A percentile compares a stretch with the other conserved stretches of the same genome.
Evolutionary conservation across 1,140 invertebrate genomes (phyloP).

Genomic region (Drosophila nebulosa): DNA sequence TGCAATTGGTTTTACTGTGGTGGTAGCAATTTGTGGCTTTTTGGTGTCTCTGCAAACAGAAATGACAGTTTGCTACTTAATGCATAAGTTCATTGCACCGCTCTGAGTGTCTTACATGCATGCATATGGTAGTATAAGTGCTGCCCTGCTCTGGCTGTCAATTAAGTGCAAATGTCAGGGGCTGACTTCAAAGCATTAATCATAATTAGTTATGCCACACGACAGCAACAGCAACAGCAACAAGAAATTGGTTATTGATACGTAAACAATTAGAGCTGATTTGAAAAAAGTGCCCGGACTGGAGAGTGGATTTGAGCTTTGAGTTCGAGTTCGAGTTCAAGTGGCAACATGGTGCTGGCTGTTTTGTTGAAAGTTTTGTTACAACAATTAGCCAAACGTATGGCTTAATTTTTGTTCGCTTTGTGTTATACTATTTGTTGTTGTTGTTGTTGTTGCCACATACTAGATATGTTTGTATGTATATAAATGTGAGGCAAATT

Average conservation of each 20-base stretch:
- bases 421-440: too few species aligned
- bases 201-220: conserved; percentile 77
- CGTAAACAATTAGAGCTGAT: conserved; percentile 74
- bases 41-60: conserved; percentile 3
- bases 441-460: conserved; percentile 23
- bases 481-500: conserved; percentile 60
- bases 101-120: background rate
- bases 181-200: conserved; percentile 65
- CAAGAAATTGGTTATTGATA: conserved; percentile 57
- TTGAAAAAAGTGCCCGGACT: conserved; percentile 48
- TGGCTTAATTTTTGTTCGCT: conserved; percentile 12
- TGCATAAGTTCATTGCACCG: conserved; percentile 56
- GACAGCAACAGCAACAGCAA: conserved; percentile 38
- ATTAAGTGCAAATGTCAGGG: conserved; percentile 73
- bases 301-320: background rate
- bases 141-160: conserved; percentile 48
- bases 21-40: background rate
- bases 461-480: background rate
- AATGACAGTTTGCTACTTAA: conserved; percentile 17
- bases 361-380: conserved; percentile 65
- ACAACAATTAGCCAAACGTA: conserved; percentile 64
- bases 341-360: conserved; percentile 48
- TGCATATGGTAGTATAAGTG: background rate
- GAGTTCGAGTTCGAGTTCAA: conserved; percentile 45
- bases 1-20: background rate